These are phyloP conservation scores for Drosophila busckii DNA, from an alignment of 1,140 invertebrate species.

Conservation along the genomic window DNA sequence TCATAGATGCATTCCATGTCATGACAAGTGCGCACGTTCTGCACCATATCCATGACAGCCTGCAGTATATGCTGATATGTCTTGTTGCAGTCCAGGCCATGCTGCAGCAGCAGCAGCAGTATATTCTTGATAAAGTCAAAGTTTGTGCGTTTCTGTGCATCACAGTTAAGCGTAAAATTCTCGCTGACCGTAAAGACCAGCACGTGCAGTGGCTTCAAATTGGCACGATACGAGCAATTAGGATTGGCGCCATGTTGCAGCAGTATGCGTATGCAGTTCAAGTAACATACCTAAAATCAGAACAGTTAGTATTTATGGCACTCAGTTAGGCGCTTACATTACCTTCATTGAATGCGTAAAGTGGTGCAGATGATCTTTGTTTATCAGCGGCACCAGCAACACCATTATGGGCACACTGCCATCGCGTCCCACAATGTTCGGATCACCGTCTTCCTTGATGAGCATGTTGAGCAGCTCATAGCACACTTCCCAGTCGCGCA, in stretches of 20 bases:
- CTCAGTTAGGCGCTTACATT: background rate
- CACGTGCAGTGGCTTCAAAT: slow-evolving; percentile 86
- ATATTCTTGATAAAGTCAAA: slow-evolving; percentile 85
- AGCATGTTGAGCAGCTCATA: slow-evolving; percentile 87
- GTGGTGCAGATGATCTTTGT: slow-evolving; percentile 87
- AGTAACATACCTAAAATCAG: slow-evolving; percentile 83
- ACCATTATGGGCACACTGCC: slow-evolving; percentile 87
- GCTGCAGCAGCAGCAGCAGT: slow-evolving; percentile 84
- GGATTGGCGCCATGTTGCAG: slow-evolving; percentile 86
- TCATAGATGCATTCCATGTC: slow-evolving; percentile 86
- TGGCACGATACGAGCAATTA: slow-evolving; percentile 85
- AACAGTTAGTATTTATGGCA: background rate
- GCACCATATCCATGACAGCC: slow-evolving; percentile 85
- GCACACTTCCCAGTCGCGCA: slow-evolving; percentile 88
- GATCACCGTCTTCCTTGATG: slow-evolving; percentile 84
- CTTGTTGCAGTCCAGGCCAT: slow-evolving; percentile 85
- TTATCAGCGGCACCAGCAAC: slow-evolving; percentile 86
- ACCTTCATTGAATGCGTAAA: slow-evolving; percentile 88
- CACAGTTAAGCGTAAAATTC: slow-evolving; percentile 85
- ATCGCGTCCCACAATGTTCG: slow-evolving; percentile 86
- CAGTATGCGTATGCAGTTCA: slow-evolving; percentile 86
- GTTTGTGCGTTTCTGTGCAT: slow-evolving; percentile 82
- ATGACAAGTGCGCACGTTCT: slow-evolving; percentile 82
- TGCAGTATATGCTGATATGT: slow-evolving; percentile 85
- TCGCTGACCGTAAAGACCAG: slow-evolving; percentile 87